A percentile compares a stretch with the other conserved stretches of the same genome.
phyloP scores from a whole-genome alignment of 2,888 invertebrate species.

The Drosophila dives region DNA sequence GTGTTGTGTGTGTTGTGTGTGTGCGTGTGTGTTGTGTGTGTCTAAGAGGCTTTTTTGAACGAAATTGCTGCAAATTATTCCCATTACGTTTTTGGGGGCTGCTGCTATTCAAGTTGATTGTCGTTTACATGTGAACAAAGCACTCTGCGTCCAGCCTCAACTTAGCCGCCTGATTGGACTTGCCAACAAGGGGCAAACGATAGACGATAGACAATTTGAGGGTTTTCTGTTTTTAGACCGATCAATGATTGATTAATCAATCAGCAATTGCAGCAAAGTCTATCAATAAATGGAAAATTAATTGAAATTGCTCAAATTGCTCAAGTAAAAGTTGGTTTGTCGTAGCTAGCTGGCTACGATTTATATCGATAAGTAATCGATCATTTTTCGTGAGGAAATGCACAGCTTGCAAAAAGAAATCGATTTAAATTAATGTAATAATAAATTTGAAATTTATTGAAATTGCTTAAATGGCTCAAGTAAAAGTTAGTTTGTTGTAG shows the following conservation, averaged over 20 bases:
- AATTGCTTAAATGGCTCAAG: background rate
- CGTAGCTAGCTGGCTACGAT: too few species aligned
- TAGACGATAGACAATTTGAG: constrained; percentile 27
- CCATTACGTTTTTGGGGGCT: constrained; percentile 74
- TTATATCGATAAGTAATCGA: background rate
- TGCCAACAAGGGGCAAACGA: constrained; percentile 17
- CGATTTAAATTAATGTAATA: too few species aligned
- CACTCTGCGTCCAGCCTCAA: constrained; percentile 21
- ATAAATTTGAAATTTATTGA: background rate
- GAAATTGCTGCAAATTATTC: constrained; percentile 81
- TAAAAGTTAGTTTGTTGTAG: background rate
- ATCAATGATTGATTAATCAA: constrained; percentile 46
- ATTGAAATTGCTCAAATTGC: background rate
- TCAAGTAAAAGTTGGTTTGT: background rate
- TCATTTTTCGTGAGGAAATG: background rate
- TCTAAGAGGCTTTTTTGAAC: constrained; percentile 59
- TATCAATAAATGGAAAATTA: background rate
- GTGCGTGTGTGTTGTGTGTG: constrained; percentile 21
- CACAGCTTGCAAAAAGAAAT: background rate
- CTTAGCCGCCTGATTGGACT: constrained; percentile 55
- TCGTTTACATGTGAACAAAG: constrained; percentile 73
- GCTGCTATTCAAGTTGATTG: constrained; percentile 75
- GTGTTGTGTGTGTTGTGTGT: constrained; percentile 4
- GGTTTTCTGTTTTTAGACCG: constrained; percentile 4
- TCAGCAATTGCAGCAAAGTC: constrained; percentile 13